phyloP scores from a whole-genome alignment of 92 coral and sea anemone species.

The Porites evermanni region DNA sequence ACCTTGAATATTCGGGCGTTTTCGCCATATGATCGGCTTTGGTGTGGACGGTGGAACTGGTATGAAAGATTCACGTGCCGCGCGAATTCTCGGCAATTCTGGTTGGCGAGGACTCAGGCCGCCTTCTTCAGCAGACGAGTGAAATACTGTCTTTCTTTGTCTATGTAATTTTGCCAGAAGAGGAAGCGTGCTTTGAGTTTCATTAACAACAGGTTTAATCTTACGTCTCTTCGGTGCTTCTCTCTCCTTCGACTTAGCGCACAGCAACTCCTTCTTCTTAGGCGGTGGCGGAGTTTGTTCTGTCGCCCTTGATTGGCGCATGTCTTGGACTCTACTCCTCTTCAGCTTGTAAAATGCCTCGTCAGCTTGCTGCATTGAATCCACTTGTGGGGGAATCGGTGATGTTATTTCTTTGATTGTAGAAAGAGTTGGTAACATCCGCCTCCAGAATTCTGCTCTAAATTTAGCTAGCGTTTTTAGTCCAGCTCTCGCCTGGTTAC shows the following conservation, averaged over 20 bases:
- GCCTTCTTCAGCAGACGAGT: background rate
- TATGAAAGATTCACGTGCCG: background rate
- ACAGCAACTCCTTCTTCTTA: background rate
- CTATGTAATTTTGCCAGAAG: slow-evolving; percentile 9
- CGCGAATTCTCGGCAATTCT: background rate
- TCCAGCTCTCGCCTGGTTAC: slow-evolving; percentile 7
- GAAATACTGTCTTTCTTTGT: background rate
- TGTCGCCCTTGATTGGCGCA: background rate
- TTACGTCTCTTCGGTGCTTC: background rate
- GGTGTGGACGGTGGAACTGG: background rate
- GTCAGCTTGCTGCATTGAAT: background rate
- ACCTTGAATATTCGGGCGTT: too few relatives aligned
- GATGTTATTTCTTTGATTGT: slow-evolving; percentile 11
- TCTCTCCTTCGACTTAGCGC: background rate
- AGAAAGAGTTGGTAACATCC: slow-evolving; percentile 24
- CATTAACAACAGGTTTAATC: background rate
- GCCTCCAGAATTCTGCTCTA: background rate
- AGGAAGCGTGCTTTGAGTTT: background rate
- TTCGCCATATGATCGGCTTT: background rate
- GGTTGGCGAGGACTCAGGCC: background rate
- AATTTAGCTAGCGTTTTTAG: background rate
- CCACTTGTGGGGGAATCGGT: background rate
- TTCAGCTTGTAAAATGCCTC: background rate
- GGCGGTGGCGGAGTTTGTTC: background rate
- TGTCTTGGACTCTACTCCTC: background rate